Evolutionary conservation across 2,797 vertebrate genomes (phyloP), one percentile per base, ranked within the genome.

Genomic region (Hozukius guyotensis): DNA sequence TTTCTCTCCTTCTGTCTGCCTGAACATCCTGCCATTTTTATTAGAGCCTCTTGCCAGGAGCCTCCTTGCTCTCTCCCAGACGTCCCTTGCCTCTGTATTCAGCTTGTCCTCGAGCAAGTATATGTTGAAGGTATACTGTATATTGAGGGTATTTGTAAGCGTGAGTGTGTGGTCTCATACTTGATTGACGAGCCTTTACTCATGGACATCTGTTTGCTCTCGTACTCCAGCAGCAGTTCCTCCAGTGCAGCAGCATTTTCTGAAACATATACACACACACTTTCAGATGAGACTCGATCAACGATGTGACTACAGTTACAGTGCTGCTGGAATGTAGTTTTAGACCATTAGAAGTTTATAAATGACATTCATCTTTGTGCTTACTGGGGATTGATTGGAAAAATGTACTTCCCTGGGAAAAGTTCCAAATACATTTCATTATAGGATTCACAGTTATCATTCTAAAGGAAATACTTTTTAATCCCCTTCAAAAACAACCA

Each of bases 231-330:
- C 89, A 99, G 94, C 87, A 99, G 94, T 90, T 99, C 97, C 89
- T 99, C 98, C 91, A 99, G 90, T 0, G 98, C 98, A 2, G 96
- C 97, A 0, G 97, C 97, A 0, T 99, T 99, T 95, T 99, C 98
- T 99, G 56, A 72, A 88, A 81, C 34, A 53, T 53, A 53, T 3
- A 79, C 46, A 60, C 34, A 77, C n/a, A 69, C 11, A 80, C 11
- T 31, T 20, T 46, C 10, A 66, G 5, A 57, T 27, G 22, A 73
- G 16, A 52, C 11, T 56, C 49, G 20, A 20, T 62, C 18, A 27
- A 29, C 18, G 8, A 24, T 16, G 25, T n/a, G 46, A 18, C 36
- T 32, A 2, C 18, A 65, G 7, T 49, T 18, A 66, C 20, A 25
- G 25, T 20, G 10, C 16, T 27, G 32, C 6, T 18, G 4, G 13